phyloP scores from a whole-genome alignment of 2,113 vertebrate genomes.

The Egretta garzetta region DNA sequence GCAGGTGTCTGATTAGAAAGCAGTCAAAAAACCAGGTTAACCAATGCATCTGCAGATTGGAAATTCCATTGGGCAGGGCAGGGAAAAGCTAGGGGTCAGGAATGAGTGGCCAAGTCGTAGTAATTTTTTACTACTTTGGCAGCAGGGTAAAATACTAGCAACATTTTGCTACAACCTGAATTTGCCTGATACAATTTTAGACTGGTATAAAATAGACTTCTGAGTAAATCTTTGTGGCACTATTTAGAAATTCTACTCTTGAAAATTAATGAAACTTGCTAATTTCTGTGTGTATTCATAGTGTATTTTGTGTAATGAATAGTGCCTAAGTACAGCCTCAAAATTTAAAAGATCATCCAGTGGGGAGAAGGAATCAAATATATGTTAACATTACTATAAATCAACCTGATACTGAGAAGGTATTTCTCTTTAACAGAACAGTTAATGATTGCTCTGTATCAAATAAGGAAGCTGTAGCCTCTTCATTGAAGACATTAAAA shows the following conservation, averaged over 20 bases:
- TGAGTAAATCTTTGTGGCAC: not conserved
- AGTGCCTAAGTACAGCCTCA: not conserved
- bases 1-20: not conserved
- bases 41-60: not conserved
- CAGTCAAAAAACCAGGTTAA: not conserved
- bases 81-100: not conserved
- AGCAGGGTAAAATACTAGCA: not conserved
- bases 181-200: not conserved
- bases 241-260: not conserved
- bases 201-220: not conserved
- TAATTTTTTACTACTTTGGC: not conserved
- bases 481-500: constrained; percentile 64
- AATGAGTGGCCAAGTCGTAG: not conserved
- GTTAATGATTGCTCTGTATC: constrained; percentile 55
- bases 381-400: not conserved
- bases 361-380: not conserved
- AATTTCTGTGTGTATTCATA: not conserved
- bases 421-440: constrained; percentile 62
- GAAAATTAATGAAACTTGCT: not conserved
- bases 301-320: not conserved
- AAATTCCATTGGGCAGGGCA: not conserved
- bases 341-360: not conserved
- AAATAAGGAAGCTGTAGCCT: constrained; percentile 64
- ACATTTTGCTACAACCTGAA: not conserved
- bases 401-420: not conserved